Evolutionary conservation across 2,888 invertebrate genomes (phyloP), one percentile per base, ranked within the genome.

Genomic region (Clitarchus hookeri): DNA sequence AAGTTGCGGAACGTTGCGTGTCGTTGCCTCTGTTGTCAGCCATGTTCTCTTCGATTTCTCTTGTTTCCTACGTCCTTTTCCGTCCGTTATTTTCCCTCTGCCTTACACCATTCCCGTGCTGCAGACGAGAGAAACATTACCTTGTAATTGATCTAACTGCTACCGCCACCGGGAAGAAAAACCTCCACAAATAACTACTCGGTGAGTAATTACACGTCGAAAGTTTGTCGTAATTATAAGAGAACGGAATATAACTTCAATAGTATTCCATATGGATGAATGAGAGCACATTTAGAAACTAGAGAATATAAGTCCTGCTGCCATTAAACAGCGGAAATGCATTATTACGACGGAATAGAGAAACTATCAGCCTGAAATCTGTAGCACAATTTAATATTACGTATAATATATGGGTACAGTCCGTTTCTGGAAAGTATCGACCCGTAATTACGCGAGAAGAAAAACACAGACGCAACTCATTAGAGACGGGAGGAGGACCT

Each of bases 171-270:
- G 65, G n/a, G n/a, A 65, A 65, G 16, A 65, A 65, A n/a, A 23
- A 23, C n/a, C n/a, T 16, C 65, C n/a, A 65, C 65, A n/a, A 65
- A 65, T n/a, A 65, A 65, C 65, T n/a, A 65, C 65, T n/a, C 65
- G 65, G 53, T 8, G 65, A 65, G 65, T 65, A 65, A 65, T 65
- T 65, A 65, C 16, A 65, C 65, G 65, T 65, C 23, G n/a, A 65
- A 65, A 65, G 65, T 65, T 65, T 65, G 65, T 65, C 65, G 65
- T 65, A 65, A 65, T 65, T 65, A 65, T 65, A 65, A 65, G n/a
- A 65, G 65, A 65, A 8, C 23, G 16, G n/a, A 8, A 65, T 65
- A n/a, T 65, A 65, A 65, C 65, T n/a, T 23, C n/a, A 65, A n/a
- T n/a, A 65, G 65, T 65, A 65, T 16, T 65, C 65, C 65, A 65